Evolutionary conservation across 2,113 vertebrate genomes (phyloP).

Genomic region (Solea senegalensis): DNA sequence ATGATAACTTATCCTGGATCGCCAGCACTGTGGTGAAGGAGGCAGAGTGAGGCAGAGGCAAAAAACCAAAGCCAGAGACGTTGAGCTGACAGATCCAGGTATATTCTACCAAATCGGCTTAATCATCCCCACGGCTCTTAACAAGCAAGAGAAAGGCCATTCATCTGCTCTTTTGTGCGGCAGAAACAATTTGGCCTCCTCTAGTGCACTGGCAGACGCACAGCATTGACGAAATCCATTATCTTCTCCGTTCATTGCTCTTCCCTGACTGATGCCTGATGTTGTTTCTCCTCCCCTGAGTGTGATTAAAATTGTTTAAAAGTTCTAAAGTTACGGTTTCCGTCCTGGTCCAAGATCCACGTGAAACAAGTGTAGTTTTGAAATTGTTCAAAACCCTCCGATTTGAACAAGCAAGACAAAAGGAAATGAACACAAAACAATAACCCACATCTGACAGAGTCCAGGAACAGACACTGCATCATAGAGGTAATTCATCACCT

Average conservation of each 20-base stretch:
- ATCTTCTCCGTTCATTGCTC: conserved; percentile 47
- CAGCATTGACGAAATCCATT: conserved; percentile 48
- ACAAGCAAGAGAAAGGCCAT: conserved; percentile 39
- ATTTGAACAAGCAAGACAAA: conserved; percentile 31
- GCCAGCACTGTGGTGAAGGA: neutral
- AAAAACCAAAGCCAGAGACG: conserved; percentile 27
- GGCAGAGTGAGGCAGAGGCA: neutral
- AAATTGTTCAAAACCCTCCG: conserved; percentile 28
- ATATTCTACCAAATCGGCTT: conserved; percentile 42
- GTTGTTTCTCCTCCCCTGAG: conserved; percentile 16
- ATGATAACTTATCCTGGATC: conserved; percentile 37
- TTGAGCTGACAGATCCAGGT: conserved; percentile 23
- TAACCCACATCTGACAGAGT: neutral
- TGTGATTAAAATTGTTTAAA: conserved; percentile 32
- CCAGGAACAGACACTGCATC: neutral
- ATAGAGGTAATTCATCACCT: neutral
- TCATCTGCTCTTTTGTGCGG: conserved; percentile 50
- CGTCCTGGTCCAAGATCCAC: conserved; percentile 44
- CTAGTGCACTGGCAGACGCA: conserved; percentile 30
- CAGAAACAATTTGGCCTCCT: conserved; percentile 43
- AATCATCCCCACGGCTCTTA: conserved; percentile 29
- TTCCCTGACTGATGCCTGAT: conserved; percentile 40
- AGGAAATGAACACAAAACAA: conserved; percentile 23
- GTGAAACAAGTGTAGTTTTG: no score
- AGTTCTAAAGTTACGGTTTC: conserved; percentile 36